Evolutionary conservation across 2,113 vertebrate genomes (phyloP).

Genomic region (Cyphomyrus discorhynchus): DNA sequence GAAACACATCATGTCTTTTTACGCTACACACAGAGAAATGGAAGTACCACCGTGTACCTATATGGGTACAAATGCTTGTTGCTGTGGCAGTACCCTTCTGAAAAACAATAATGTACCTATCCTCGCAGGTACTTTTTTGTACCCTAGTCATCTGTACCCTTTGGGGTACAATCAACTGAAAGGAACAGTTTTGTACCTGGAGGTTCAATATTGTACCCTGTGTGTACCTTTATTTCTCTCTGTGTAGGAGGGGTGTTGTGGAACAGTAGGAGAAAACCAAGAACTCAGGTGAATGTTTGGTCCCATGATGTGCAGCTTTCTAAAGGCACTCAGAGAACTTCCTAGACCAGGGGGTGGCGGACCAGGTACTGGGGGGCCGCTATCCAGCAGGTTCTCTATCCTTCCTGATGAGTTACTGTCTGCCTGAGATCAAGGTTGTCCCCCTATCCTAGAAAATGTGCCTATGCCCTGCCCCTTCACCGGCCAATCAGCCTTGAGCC

Average conservation of each 20-base stretch:
- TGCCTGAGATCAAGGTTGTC: neutral
- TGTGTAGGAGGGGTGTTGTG: neutral
- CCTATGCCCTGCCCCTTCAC: neutral
- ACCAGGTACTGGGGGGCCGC: no score
- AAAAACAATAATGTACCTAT: no score
- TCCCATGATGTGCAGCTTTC: neutral
- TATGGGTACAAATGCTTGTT: no score
- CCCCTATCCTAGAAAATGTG: neutral
- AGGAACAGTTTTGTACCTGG: neutral
- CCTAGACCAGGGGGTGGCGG: no score
- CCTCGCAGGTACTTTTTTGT: no score
- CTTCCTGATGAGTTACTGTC: neutral
- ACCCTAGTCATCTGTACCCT: neutral
- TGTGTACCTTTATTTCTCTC: neutral
- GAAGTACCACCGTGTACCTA: no score
- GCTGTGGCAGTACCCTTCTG: no score
- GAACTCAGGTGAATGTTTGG: neutral
- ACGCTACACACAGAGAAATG: neutral
- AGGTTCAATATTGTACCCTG: neutral
- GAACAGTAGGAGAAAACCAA: neutral
- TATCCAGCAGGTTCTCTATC: neutral
- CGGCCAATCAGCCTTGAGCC: neutral
- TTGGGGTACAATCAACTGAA: neutral
- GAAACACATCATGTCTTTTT: neutral
- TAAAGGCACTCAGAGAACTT: neutral